Base-by-base conservation (phyloP, 2,888 invertebrate genomes). In the Taphrorychus bicolor region DNA sequence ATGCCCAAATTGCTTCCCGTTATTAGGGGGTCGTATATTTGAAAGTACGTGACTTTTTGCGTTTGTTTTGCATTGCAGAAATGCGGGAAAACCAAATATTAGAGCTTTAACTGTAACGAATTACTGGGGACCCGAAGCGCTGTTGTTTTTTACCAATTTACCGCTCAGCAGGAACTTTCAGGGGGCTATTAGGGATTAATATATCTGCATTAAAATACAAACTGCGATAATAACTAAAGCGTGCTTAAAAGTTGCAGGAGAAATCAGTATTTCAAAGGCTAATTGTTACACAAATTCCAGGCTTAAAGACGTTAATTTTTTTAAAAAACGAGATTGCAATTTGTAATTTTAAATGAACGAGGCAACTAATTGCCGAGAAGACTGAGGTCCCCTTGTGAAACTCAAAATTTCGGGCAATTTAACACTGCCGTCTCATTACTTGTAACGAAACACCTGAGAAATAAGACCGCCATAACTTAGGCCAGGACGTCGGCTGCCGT, bases 371-470 rank as follows among this genome's bases (percentile, higher is more conserved):
- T 45, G 17, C 45, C 17, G 5, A 16, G 2, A n/a, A 45, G 45
- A 45, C 45, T 45, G 14, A 45, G 14, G 18, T 18, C 51, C 17
- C 51, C 51, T 21, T 17, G 51, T n/a, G 18, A n/a, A 18, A 18
- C 51, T 51, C 21, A 65, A 59, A 59, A 54, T 59, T 60, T 66
- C 48, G 32, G 18, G 56, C 66, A 61, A 61, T 66, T 66, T 61
- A 61, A 42, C 62, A 56, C 52, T 67, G 67, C 62, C 67, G 51
- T 52, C 67, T 62, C 62, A 54, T 67, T 62, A 67, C 58, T 67
- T 67, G 68, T 56, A 68, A 68, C 22, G 49, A 53, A 64, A 64
- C 68, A 68, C 68, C 68, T 68, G 68, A 56, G 68, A 68, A 67
- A 67, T 58, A 67, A 58, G 52, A 61, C 57, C 58, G 56, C 60